Evolutionary conservation across 30 jellyfish, hydroid and myxozoan species (phyloP).

Genomic region (Calvadosia cruxmelitensis): DNA sequence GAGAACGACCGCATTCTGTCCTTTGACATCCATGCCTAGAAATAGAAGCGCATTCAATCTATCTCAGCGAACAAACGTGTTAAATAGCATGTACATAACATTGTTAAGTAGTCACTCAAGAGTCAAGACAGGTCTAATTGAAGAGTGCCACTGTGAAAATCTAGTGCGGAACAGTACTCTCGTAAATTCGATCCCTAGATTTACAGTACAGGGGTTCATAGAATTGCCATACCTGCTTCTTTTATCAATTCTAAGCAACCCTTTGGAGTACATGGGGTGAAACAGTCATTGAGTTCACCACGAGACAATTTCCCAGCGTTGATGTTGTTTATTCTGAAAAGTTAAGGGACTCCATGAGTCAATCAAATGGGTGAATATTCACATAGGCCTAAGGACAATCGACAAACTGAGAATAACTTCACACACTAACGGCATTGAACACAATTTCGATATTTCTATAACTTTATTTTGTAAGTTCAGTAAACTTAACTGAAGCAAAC

Average conservation of each 20-base stretch:
- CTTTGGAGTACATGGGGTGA: conserved; percentile 91
- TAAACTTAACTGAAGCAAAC: no score
- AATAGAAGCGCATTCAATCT: no score
- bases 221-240: conserved; percentile 36
- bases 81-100: not conserved
- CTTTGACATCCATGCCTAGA: conserved; percentile 49
- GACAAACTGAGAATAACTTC: no score
- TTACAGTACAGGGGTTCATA: no score
- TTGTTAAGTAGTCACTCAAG: not conserved
- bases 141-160: not conserved
- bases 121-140: not conserved
- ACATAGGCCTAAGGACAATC: no score
- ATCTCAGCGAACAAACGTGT: no score
- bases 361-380: not conserved
- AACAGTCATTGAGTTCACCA: conserved; percentile 76
- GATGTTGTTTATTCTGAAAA: conserved; percentile 66
- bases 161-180: no score
- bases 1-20: conserved; percentile 89
- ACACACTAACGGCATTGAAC: not conserved
- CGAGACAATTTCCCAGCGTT: conserved; percentile 96
- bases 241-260: conserved; percentile 87
- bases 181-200: no score
- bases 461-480: no score
- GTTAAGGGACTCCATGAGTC: no score
- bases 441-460: no score